Base-by-base conservation (phyloP, 2,797 vertebrate species). In the Hippoglossus hippoglossus region DNA sequence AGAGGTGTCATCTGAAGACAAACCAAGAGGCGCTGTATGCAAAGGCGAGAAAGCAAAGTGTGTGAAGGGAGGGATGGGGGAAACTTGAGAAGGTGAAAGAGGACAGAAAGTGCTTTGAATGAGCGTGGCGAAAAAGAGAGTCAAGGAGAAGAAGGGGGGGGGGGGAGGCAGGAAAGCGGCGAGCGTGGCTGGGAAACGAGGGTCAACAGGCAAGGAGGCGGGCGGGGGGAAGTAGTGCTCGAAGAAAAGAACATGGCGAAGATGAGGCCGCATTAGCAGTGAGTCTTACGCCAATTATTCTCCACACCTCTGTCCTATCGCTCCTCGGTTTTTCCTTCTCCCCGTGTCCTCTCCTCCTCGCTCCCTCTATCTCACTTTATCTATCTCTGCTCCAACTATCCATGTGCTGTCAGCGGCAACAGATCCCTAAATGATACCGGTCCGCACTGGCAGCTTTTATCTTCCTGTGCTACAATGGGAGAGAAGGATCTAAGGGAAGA, bases 401-500 rank as follows among this genome's bases (percentile, higher is more conserved):
- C 89, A 68, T 86, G 88, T 90, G 82, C 89, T 91, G 92, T 93
- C 93, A 93, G 85, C 90, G 82, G 91, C 90, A 85, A 91, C 87
- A 93, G 91, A 94, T 94, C 87, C 87, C 80, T 75, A 87, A 93
- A 90, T 92, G 94, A 94, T 93, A 92, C 82, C 77, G 63, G 90
- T 91, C 85, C 78, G 86, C 89, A 79, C 86, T 83, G 82, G 83
- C 87, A 81, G 85, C 88, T 87, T 92, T 92, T 93, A 93, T 94
- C 92, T 93, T 88, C 87, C 84, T n/a, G 75, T 86, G 81, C 86
- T 89, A 93, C 92, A 93, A 92, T 90, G 87, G 88, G 76, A 91
- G 81, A 85, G 89, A 85, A 70, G 89, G 92, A 93, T 93, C 85
- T 77, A 71, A 88, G 81, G 56, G 53, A 56, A 89, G 93, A 92